These are phyloP conservation scores for Holothuria glaberrima DNA, from an alignment of 35 echinoderm and acorn worm genomes.

Conservation along the genomic window DNA sequence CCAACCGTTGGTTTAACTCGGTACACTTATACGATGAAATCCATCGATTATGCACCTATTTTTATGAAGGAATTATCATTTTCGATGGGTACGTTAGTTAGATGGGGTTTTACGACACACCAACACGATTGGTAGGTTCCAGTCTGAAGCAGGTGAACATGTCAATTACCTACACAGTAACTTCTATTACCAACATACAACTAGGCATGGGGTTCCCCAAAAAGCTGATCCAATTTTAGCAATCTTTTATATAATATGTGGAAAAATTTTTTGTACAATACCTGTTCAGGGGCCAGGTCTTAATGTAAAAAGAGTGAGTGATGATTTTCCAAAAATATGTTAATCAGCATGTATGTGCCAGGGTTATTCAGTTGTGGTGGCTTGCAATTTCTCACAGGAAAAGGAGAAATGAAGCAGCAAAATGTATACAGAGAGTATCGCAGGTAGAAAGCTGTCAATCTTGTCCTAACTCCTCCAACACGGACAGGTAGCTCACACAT, in stretches of 20 bases:
- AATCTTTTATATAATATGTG: background rate
- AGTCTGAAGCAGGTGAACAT: background rate
- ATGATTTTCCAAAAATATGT: background rate
- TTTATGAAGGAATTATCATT: background rate
- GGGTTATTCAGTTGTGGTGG: constrained; percentile 7
- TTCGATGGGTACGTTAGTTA: no score
- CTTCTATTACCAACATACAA: background rate
- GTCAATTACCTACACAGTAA: background rate
- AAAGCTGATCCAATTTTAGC: background rate
- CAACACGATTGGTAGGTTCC: no score
- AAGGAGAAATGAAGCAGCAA: background rate
- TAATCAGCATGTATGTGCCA: background rate
- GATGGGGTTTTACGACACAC: no score
- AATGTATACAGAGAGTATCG: background rate
- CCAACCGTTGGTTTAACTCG: no score
- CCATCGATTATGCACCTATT: constrained; percentile 29
- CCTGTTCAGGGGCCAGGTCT: background rate
- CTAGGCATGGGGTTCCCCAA: background rate
- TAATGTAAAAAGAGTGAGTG: background rate
- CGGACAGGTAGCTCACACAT: background rate
- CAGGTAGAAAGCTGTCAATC: background rate
- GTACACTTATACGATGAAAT: constrained; percentile 61
- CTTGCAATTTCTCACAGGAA: background rate
- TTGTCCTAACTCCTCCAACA: background rate
- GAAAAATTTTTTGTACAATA: background rate